phyloP scores from a whole-genome alignment of 2,888 invertebrate species.

The Piscicola geometra region DNA sequence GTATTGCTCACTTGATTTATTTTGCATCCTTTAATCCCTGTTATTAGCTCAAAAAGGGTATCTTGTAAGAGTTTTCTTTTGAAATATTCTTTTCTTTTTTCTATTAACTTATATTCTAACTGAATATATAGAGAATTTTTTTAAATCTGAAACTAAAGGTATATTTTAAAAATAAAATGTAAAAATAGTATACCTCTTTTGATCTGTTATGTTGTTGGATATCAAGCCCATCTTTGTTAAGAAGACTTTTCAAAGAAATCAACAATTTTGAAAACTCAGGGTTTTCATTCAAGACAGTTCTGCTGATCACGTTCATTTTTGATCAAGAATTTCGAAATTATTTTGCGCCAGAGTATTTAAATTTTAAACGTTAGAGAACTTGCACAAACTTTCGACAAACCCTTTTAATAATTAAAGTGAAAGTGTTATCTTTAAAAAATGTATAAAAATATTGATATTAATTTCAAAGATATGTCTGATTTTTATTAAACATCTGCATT shows the following conservation, averaged over 20 bases:
- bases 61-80: neutral
- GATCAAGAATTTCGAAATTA: too few relatives aligned
- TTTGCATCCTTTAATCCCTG: too few relatives aligned
- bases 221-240: neutral
- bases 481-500: too few relatives aligned
- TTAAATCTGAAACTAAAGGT: neutral
- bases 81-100: slow-evolving; percentile 1
- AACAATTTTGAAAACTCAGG: neutral
- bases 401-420: too few relatives aligned
- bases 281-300: neutral
- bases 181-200: neutral
- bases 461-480: too few relatives aligned
- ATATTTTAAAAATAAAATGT: neutral
- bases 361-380: too few relatives aligned
- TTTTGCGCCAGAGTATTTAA: too few relatives aligned
- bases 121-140: neutral
- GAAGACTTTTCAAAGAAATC: neutral
- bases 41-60: neutral
- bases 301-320: neutral
- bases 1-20: too few relatives aligned
- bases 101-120: neutral
- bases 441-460: too few relatives aligned
- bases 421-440: too few relatives aligned
- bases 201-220: neutral
- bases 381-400: too few relatives aligned